phyloP scores from a whole-genome alignment of 2,888 invertebrate genomes.

The Cyclophora albipunctata region DNA sequence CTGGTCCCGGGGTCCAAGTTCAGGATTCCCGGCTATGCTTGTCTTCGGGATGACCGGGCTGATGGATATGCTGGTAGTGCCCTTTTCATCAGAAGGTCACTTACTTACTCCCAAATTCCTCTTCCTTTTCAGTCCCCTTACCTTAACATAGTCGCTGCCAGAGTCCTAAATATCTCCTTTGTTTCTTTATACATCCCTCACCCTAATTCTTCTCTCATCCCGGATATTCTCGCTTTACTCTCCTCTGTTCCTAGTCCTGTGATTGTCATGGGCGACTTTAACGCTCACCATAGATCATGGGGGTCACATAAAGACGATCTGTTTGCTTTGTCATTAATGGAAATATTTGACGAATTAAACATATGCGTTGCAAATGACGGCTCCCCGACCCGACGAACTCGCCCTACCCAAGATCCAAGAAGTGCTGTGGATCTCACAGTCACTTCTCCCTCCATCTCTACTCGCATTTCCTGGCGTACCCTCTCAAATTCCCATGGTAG shows the following conservation, averaged over 20 bases:
- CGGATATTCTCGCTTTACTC: background rate
- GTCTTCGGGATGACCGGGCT: slow-evolving; percentile 17
- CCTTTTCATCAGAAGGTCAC: slow-evolving; percentile 5
- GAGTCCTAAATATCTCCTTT: slow-evolving; percentile 7
- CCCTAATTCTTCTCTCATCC: slow-evolving; percentile 3
- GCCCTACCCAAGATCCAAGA: slow-evolving; percentile 9
- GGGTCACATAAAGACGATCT: slow-evolving; percentile 7
- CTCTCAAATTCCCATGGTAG: slow-evolving; percentile 10
- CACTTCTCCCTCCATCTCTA: slow-evolving; percentile 5
- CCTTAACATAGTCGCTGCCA: slow-evolving; percentile 13
- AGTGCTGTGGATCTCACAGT: slow-evolving; percentile 21
- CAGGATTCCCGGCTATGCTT: slow-evolving; percentile 13
- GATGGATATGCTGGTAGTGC: slow-evolving; percentile 17
- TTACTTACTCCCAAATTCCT: slow-evolving; percentile 7
- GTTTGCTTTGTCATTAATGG: slow-evolving; percentile 4
- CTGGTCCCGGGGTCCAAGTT: background rate
- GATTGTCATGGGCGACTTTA: slow-evolving; percentile 9
- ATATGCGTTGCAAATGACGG: slow-evolving; percentile 19
- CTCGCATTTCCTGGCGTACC: slow-evolving; percentile 5
- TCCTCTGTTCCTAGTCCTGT: slow-evolving; percentile 3
- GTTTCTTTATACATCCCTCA: slow-evolving; percentile 13
- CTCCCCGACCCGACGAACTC: slow-evolving; percentile 11
- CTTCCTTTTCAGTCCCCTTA: slow-evolving; percentile 4
- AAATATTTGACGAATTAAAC: slow-evolving; percentile 12
- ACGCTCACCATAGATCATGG: slow-evolving; percentile 12